Conservation (phyloP, 2,888 invertebrate genomes). For the Mesorhabditis spiculigera region DNA sequence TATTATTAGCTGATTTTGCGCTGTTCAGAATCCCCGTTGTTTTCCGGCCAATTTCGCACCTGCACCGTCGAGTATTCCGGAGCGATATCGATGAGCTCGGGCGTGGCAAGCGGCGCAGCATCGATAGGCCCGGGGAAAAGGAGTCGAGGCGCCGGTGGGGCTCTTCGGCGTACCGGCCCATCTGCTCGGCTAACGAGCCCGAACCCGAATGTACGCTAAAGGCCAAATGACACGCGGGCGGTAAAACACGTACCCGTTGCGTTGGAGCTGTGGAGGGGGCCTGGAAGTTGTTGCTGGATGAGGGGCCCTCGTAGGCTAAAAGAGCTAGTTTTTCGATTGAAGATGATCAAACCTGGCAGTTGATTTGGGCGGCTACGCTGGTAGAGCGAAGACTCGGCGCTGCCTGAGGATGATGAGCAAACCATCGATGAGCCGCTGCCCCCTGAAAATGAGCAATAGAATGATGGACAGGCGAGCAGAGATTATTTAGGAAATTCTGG, state of each 20-base stretch:
- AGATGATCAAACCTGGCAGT: not conserved
- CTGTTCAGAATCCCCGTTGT: too few species aligned
- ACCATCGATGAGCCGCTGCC: not conserved
- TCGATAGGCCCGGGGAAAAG: slow-evolving; percentile 9
- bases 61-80: slow-evolving; percentile 28
- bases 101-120: slow-evolving; percentile 38
- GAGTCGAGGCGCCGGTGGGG: not conserved
- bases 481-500: too few species aligned
- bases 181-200: not conserved
- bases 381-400: not conserved
- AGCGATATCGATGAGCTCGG: slow-evolving; percentile 36
- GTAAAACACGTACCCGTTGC: not conserved
- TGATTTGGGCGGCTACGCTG: too few species aligned
- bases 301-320: not conserved
- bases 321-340: not conserved
- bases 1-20: too few species aligned
- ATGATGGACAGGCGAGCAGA: too few species aligned
- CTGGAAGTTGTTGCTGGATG: not conserved
- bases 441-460: too few species aligned
- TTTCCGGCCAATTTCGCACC: slow-evolving; percentile 10
- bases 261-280: not conserved
- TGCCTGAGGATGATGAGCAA: not conserved
- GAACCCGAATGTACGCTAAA: slow-evolving; percentile 7
- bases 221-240: too few species aligned
- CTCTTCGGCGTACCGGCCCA: not conserved